phyloP scores from a whole-genome alignment of 2,113 vertebrate genomes.

The Psettodes erumei region DNA sequence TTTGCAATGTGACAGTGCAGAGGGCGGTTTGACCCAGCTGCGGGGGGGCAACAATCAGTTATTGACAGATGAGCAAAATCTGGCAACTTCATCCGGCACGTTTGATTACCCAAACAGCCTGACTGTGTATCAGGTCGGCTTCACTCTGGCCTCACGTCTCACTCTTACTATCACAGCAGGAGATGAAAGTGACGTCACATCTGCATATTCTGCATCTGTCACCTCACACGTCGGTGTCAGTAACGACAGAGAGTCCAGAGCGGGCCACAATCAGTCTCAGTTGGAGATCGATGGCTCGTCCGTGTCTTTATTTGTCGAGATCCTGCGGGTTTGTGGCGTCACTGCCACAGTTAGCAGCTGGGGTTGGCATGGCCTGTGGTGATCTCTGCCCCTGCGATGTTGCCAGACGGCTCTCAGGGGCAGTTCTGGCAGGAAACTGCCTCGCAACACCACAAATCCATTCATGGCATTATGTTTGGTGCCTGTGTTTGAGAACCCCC shows the following conservation, averaged over 20 bases:
- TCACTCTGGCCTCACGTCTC: conserved; percentile 13
- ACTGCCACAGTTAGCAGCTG: background rate
- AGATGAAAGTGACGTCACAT: background rate
- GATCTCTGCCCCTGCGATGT: background rate
- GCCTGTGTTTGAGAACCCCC: no score
- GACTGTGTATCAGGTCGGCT: conserved; percentile 62
- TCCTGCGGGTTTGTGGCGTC: no score
- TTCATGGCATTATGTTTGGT: background rate
- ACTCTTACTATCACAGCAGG: no score
- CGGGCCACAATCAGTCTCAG: background rate
- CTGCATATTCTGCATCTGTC: background rate
- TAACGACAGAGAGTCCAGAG: background rate
- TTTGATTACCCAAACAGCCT: conserved; percentile 39
- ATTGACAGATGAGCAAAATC: conserved; percentile 46
- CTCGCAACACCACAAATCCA: background rate
- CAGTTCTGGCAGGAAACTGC: background rate
- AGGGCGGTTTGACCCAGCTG: conserved; percentile 27
- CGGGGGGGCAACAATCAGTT: background rate
- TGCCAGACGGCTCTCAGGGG: background rate
- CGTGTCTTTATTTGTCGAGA: background rate
- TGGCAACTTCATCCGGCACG: conserved; percentile 32
- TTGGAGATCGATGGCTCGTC: background rate
- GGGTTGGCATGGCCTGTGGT: background rate
- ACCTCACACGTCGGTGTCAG: background rate
- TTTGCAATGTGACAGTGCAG: background rate